phyloP scores from a whole-genome alignment of 2,797 vertebrate species.

The Champsocephalus gunnari region DNA sequence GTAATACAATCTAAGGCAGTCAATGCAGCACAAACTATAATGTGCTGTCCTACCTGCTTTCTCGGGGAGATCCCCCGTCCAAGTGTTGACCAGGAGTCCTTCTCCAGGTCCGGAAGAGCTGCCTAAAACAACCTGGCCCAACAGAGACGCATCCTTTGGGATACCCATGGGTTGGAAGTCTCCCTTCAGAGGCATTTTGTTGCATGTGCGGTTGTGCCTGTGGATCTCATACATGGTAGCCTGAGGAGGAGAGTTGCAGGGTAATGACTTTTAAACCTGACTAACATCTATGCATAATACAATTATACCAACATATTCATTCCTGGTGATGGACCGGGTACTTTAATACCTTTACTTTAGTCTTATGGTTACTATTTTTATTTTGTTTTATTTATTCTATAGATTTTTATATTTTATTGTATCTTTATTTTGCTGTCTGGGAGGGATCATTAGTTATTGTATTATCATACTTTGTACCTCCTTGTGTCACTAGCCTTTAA shows the following conservation, averaged over 20 bases:
- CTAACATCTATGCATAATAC: no score
- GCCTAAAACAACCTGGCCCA: slow-evolving; percentile 72
- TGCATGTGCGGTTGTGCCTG: slow-evolving; percentile 51
- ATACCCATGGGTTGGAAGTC: slow-evolving; percentile 76
- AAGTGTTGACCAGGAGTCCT: slow-evolving; percentile 84
- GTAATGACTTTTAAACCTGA: background rate
- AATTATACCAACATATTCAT: background rate
- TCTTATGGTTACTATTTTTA: background rate
- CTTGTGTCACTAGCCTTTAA: background rate
- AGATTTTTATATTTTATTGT: no score
- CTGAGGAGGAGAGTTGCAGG: slow-evolving; percentile 46
- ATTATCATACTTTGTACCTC: no score
- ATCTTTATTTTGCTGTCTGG: no score
- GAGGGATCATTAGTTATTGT: no score
- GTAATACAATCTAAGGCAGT: background rate
- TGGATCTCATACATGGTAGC: slow-evolving; percentile 72
- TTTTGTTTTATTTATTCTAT: no score
- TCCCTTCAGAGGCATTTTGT: slow-evolving; percentile 56
- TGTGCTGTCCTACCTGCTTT: slow-evolving; percentile 41
- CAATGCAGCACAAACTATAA: background rate
- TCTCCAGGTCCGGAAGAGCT: slow-evolving; percentile 74
- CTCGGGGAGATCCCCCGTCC: slow-evolving; percentile 59
- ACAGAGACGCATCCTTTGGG: slow-evolving; percentile 62
- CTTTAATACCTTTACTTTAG: background rate
- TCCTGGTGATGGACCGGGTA: background rate